Evolutionary conservation across 2,113 vertebrate species (phyloP).

Genomic region (human): GRCh38 chr21:39866001-39866500

Average conservation of each 20-base stretch:
- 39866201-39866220: neutral
- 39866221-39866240: fast-evolving
- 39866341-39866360: neutral
- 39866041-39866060: neutral
- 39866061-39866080: too few species aligned
- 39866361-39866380: neutral
- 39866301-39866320: neutral
- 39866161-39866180: neutral
- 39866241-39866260: neutral
- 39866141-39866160: neutral
- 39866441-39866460: too few species aligned
- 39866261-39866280: fast-evolving
- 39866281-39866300: fast-evolving
- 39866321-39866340: neutral
- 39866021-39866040: neutral
- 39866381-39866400: neutral
- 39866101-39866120: neutral
- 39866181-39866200: neutral
- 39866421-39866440: neutral
- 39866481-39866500: neutral
- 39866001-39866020: neutral
- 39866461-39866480: neutral
- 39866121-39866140: neutral
- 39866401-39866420: fast-evolving
- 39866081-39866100: neutral